Evolutionary conservation across 2,888 invertebrate genomes (phyloP).

Genomic region (Stegana nigrithorax): DNA sequence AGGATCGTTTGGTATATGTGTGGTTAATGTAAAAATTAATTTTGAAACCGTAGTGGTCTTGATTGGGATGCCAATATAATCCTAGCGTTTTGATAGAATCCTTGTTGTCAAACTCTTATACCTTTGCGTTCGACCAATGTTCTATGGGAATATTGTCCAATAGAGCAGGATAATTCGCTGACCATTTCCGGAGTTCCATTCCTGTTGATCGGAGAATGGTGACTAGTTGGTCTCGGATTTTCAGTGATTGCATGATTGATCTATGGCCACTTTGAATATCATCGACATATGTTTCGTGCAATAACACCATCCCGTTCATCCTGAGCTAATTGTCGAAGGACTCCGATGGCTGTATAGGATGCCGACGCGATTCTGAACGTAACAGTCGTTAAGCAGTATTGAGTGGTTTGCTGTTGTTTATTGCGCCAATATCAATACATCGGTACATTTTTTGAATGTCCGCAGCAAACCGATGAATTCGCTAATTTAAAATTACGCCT

Average conservation of each 20-base stretch:
- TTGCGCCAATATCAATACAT: too few relatives aligned
- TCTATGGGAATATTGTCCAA: background rate
- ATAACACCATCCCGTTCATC: background rate
- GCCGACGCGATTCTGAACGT: background rate
- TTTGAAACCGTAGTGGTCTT: background rate
- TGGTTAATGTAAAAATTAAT: background rate
- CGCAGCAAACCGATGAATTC: too few relatives aligned
- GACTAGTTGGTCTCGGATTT: constrained; percentile 1
- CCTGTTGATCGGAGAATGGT: background rate
- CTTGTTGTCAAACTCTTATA: background rate
- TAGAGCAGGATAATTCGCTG: background rate
- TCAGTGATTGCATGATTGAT: background rate
- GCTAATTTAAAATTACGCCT: too few relatives aligned
- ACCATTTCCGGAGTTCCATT: constrained; percentile 4
- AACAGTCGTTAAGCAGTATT: background rate
- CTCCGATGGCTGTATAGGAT: background rate
- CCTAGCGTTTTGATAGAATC: background rate
- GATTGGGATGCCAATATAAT: constrained; percentile 3
- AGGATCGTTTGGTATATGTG: background rate
- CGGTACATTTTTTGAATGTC: too few relatives aligned
- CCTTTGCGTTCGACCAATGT: background rate
- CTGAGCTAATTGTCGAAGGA: background rate
- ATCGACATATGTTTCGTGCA: background rate
- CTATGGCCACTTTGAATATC: background rate
- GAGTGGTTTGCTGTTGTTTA: too few relatives aligned